phyloP scores from a whole-genome alignment of 2,797 vertebrate species.

The Dermochelys coriacea region DNA sequence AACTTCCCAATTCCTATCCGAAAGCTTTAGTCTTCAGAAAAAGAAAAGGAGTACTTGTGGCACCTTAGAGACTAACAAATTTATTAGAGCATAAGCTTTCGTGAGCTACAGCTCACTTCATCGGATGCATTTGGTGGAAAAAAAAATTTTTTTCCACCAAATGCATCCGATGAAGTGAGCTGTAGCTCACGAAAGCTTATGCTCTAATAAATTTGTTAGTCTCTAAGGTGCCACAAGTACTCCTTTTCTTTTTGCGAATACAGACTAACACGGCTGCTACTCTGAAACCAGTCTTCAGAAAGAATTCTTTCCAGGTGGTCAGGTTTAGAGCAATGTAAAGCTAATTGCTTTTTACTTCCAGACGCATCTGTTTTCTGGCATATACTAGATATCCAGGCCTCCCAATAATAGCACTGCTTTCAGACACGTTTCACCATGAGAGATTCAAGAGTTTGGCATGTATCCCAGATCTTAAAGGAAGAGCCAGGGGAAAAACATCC shows the following conservation, averaged over 20 bases:
- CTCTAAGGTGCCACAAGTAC: too few species aligned
- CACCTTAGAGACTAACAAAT: too few species aligned
- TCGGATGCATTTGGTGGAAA: too few species aligned
- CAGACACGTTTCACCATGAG: slow-evolving; percentile 11
- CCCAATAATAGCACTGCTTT: slow-evolving; percentile 25
- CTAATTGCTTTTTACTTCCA: background rate
- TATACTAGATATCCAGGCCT: background rate
- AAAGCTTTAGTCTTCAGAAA: background rate
- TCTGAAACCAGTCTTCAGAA: background rate
- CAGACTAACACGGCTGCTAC: too few species aligned
- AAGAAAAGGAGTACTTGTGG: too few species aligned
- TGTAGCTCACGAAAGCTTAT: too few species aligned
- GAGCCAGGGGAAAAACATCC: background rate
- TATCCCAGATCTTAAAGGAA: background rate
- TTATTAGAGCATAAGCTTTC: too few species aligned
- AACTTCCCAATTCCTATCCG: background rate
- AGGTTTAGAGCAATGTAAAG: background rate
- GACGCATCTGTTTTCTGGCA: background rate
- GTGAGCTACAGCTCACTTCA: too few species aligned
- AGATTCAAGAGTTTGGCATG: background rate
- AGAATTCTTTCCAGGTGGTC: background rate
- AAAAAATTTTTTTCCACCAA: too few species aligned
- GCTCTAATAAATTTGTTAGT: too few species aligned
- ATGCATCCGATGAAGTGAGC: too few species aligned
- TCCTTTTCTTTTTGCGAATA: too few species aligned